These are phyloP conservation scores for Epicauta chinensis DNA, from an alignment of 1,140 invertebrate genomes.

Conservation along the genomic window DNA sequence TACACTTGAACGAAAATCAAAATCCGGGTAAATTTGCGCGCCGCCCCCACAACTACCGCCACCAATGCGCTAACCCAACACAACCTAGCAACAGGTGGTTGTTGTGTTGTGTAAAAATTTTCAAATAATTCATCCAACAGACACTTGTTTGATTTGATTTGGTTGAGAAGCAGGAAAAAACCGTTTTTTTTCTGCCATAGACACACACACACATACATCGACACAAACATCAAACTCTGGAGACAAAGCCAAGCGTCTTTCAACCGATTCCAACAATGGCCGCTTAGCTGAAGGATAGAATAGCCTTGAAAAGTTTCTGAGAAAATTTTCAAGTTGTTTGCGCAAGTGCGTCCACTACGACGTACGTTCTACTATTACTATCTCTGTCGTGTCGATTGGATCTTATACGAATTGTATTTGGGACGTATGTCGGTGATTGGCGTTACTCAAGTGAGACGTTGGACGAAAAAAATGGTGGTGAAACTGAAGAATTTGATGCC, in stretches of 20 bases:
- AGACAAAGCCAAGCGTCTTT: constrained; percentile 36
- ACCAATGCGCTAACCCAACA: too few species aligned
- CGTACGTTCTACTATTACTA: constrained; percentile 8
- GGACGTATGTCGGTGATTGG: constrained; percentile 5
- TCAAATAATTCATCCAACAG: too few species aligned
- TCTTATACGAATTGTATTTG: background rate
- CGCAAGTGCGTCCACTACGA: constrained; percentile 24
- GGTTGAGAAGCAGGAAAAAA: background rate
- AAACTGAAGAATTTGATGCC: constrained; percentile 19
- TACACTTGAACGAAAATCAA: constrained; percentile 25
- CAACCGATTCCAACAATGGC: constrained; percentile 39
- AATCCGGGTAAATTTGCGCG: background rate
- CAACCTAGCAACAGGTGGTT: constrained; percentile 27
- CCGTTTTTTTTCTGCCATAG: background rate
- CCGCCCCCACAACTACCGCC: background rate
- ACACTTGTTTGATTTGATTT: too few species aligned
- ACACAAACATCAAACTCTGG: constrained; percentile 8
- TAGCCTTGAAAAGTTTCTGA: constrained; percentile 41
- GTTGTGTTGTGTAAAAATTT: constrained; percentile 2
- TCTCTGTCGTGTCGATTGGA: constrained; percentile 9
- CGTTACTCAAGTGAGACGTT: constrained; percentile 24
- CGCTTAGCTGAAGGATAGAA: constrained; percentile 39
- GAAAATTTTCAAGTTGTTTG: constrained; percentile 40
- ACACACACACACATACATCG: background rate
- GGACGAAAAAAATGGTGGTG: constrained; percentile 34